phyloP scores from a whole-genome alignment of 2,113 vertebrate species.

The Semnopithecus entellus region DNA sequence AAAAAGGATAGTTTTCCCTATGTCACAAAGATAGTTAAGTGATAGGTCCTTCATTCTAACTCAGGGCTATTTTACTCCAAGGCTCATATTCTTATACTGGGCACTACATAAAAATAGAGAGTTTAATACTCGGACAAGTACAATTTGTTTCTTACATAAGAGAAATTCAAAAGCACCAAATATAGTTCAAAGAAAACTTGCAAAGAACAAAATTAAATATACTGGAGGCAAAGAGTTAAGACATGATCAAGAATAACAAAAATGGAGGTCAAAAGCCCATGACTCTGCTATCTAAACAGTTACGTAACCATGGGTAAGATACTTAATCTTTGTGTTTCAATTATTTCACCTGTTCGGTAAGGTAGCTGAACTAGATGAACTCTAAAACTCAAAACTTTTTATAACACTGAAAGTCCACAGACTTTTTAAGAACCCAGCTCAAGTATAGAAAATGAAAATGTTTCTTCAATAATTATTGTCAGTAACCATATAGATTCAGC shows the following conservation, averaged over 20 bases:
- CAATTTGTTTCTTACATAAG: slow-evolving; percentile 3
- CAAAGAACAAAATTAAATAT: not conserved
- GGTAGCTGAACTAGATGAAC: not conserved
- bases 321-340: not conserved
- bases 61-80: not conserved
- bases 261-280: not conserved
- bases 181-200: not conserved
- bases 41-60: not conserved
- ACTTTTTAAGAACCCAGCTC: not conserved
- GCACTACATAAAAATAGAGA: not conserved
- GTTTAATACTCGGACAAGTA: not conserved
- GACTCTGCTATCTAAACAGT: not conserved
- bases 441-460: not conserved
- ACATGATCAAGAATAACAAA: not conserved
- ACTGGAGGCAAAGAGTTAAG: not conserved
- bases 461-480: not conserved
- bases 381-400: not conserved
- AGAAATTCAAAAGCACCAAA: not conserved
- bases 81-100: not conserved
- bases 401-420: not conserved
- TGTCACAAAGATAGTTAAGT: not conserved
- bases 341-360: not conserved
- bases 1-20: not conserved
- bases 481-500: not conserved
- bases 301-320: not conserved